Evolutionary conservation across 2,797 vertebrate genomes (phyloP), one percentile per base, ranked within the genome.

Genomic region (Molothrus aeneus): DNA sequence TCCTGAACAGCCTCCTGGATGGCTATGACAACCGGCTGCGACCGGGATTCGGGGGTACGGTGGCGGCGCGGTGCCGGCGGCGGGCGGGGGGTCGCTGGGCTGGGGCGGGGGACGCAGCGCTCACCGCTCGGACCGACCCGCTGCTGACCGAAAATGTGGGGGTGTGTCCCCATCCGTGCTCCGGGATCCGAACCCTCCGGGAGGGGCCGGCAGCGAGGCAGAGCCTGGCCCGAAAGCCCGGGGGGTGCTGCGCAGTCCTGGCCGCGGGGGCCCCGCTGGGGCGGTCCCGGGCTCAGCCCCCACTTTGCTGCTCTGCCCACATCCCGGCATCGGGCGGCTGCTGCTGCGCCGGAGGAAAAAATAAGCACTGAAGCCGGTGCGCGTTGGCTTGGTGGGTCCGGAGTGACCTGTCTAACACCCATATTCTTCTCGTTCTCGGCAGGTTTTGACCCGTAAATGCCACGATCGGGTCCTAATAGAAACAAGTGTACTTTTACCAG

Each of bases 1-100:
- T 99, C 97, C 97, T 99, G 96, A 99, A 99, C 98, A 98, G 98
- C 97, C 99, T 99, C 95, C 98, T 99, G 97, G 99, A 99, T 97
- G 99, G 99, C 84, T 99, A 99, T 97, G 99, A 99, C 98, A 99
- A 99, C 98, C 98, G 99, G 96, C 99, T 99, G 92, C 98, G 99
- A 97, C 99, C 99, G 96, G 99, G 99, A 98, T 99, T 99, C 92
- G 99, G 99, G 97, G 99, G 99, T 99, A 99, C 85, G 98, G 78
- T 86, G 74, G 73, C 61, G 81, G 87, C 45, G 64, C 80, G 94
- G 60, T 66, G 72, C 40, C 50, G 82, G 88, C n/a, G 69, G 50
- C 65, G 60, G 29, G 34, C 25, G 51, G n/a, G 60, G 54, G 57
- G 34, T 86, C 31, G 54, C 75, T 79, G 96, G 94, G 93, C 93